phyloP scores from a whole-genome alignment of 2,797 vertebrate species.

The Gorsachius magnificus region DNA sequence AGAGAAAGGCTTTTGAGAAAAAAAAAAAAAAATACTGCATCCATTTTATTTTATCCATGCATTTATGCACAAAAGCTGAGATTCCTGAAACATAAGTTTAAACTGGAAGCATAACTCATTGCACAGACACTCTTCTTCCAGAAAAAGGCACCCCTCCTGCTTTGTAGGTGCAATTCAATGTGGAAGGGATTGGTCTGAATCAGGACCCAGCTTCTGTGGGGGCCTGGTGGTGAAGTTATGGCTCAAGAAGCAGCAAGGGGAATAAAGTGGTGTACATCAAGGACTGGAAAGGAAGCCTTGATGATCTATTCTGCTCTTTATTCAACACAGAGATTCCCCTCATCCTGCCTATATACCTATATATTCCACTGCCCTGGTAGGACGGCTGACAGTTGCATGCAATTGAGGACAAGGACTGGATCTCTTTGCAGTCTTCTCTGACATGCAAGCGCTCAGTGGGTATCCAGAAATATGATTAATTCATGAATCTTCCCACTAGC shows the following conservation, averaged over 20 bases:
- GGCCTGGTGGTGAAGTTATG: not conserved
- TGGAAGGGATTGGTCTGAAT: not conserved
- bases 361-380: not conserved
- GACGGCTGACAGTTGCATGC: not conserved
- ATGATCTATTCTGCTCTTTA: not conserved
- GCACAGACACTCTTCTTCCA: not conserved
- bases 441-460: fast-evolving
- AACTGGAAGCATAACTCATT: not conserved
- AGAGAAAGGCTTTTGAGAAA: not conserved
- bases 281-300: not conserved
- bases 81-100: not conserved
- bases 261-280: not conserved
- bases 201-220: not conserved
- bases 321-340: not conserved
- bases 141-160: not conserved
- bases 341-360: not conserved
- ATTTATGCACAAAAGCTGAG: not conserved
- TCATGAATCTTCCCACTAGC: not conserved
- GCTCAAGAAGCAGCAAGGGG: not conserved
- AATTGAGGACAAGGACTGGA: not conserved
- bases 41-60: not conserved
- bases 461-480: not conserved
- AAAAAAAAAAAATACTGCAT: not conserved
- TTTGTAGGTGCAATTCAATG: fast-evolving
- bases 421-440: not conserved